phyloP scores from a whole-genome alignment of 2,797 vertebrate genomes.

The Crenichthys baileyi region DNA sequence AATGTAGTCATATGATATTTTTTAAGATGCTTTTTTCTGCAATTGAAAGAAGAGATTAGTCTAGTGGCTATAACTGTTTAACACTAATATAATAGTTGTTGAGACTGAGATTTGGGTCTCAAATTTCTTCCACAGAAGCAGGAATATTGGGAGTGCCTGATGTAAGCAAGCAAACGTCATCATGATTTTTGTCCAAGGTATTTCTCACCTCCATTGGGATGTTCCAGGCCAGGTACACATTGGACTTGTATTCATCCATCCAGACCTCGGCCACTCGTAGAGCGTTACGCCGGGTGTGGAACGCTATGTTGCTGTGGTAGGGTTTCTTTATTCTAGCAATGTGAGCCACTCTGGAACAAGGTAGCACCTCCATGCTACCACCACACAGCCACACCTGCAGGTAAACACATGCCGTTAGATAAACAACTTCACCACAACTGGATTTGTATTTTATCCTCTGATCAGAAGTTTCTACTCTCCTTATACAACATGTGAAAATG shows the following conservation, averaged over 20 bases:
- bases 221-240: constrained; percentile 98
- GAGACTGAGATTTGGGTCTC: not conserved
- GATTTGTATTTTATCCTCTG: not conserved
- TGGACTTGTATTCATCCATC: constrained; percentile 97
- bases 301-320: constrained; percentile 94
- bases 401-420: not conserved
- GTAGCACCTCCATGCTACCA: constrained; percentile 98
- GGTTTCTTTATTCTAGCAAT: constrained; percentile 96
- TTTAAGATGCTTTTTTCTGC: no score
- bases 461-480: not conserved
- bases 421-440: not conserved
- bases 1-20: no score
- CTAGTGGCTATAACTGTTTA: no score
- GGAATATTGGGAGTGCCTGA: not conserved
- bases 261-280: constrained; percentile 96
- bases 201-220: constrained; percentile 90
- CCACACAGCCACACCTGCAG: constrained; percentile 96
- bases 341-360: constrained; percentile 95
- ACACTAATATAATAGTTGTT: no score
- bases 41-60: no score
- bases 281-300: constrained; percentile 93
- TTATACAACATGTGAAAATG: not conserved
- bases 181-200: not conserved
- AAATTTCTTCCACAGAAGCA: not conserved
- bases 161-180: not conserved